phyloP scores from a whole-genome alignment of 2,797 vertebrate species.

The Sarcophilus harrisii region DNA sequence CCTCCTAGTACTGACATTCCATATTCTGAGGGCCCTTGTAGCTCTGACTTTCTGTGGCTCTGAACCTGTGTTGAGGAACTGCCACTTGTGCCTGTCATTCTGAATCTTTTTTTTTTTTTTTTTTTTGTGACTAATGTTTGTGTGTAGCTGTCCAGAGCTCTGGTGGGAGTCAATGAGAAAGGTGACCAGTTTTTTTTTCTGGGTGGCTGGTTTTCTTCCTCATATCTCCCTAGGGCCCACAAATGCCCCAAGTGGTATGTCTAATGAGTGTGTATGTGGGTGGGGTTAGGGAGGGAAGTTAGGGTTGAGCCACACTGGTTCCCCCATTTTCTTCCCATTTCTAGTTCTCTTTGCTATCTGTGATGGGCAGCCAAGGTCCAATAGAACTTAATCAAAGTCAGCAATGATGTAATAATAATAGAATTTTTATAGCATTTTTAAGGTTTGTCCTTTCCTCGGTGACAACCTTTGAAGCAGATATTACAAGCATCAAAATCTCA shows the following conservation, averaged over 20 bases:
- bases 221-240: background rate
- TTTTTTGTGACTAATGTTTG: background rate
- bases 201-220: background rate
- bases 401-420: background rate
- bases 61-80: background rate
- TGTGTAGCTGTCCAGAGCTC: background rate
- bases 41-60: background rate
- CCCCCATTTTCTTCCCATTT: background rate
- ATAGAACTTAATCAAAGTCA: background rate
- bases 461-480: background rate
- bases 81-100: background rate
- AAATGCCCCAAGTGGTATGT: background rate
- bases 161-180: background rate
- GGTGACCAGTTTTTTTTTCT: background rate
- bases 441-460: background rate
- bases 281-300: background rate
- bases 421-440: background rate
- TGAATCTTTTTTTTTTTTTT: background rate
- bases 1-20: background rate
- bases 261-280: background rate
- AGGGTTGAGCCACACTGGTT: background rate
- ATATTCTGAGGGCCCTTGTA: background rate
- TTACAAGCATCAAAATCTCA: background rate
- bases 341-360: background rate
- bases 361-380: background rate